These are phyloP conservation scores for Artibeus jamaicensis DNA, from an alignment of 2,797 vertebrate genomes.

Conservation along the genomic window DNA sequence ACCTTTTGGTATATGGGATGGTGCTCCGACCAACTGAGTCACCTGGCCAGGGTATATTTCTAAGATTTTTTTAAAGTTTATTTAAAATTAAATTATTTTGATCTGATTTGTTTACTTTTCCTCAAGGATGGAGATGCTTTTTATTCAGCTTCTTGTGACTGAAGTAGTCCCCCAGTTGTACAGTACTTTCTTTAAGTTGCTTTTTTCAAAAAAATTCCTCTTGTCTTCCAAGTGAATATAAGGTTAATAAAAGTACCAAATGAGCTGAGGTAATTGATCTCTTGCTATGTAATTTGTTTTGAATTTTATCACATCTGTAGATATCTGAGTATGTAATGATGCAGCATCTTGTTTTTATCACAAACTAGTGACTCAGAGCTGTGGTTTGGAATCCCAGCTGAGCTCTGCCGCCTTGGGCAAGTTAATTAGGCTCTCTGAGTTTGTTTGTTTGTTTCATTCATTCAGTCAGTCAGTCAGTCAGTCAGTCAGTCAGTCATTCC, in stretches of 20 bases:
- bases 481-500: background rate
- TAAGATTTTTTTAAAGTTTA: background rate
- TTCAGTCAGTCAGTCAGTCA: background rate
- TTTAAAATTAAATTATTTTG: constrained; percentile 15
- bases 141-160: background rate
- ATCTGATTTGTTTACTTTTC: background rate
- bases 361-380: background rate
- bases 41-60: background rate
- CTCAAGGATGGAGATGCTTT: background rate
- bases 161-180: background rate
- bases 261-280: background rate
- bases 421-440: background rate
- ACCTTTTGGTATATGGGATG: too few species aligned
- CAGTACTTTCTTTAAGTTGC: background rate
- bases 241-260: background rate
- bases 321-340: background rate
- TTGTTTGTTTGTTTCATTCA: background rate
- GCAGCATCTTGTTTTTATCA: background rate
- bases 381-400: background rate
- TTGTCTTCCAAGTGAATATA: background rate
- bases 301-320: background rate
- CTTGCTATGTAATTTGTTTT: background rate
- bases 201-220: background rate
- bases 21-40: too few species aligned
- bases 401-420: background rate